These are phyloP conservation scores for Drosophila ogumai DNA, from an alignment of 1,140 invertebrate genomes.

Conservation along the genomic window DNA sequence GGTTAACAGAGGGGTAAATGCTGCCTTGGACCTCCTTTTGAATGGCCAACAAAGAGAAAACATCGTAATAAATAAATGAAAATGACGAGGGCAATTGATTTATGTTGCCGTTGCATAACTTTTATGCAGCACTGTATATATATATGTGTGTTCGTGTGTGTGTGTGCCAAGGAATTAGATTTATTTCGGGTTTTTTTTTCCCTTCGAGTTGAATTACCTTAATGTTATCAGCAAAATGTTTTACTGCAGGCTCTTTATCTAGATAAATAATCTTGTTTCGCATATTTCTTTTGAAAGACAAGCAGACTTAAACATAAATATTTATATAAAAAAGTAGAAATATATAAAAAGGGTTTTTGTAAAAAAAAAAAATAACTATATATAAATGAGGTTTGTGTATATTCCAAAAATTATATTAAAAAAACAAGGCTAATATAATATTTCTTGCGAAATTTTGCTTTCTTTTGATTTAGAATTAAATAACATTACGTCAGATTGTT, in stretches of 20 bases:
- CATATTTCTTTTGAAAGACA: no score
- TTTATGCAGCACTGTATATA: slow-evolving; percentile 29
- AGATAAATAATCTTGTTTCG: slow-evolving; percentile 5
- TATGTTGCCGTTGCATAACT: slow-evolving; percentile 57
- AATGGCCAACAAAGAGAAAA: slow-evolving; percentile 36
- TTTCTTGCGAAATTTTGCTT: no score
- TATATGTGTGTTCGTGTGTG: slow-evolving; percentile 17
- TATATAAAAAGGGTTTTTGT: neutral
- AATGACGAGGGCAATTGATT: slow-evolving; percentile 57
- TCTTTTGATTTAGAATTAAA: no score
- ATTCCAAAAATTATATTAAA: no score
- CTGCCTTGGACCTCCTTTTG: slow-evolving; percentile 20
- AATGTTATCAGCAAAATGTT: slow-evolving; percentile 29
- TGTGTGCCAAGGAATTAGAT: slow-evolving; percentile 27
- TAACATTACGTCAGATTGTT: neutral
- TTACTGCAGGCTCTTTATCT: slow-evolving; percentile 12
- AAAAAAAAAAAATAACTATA: no score
- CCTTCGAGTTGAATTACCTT: slow-evolving; percentile 26
- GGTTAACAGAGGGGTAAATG: slow-evolving; percentile 5
- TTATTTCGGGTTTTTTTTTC: slow-evolving; percentile 24
- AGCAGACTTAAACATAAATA: no score
- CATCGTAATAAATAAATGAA: slow-evolving; percentile 55
- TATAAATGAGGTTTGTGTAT: no score
- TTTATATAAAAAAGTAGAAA: no score
- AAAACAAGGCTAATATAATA: no score